Conservation (phyloP, 1,140 invertebrate species). For the Diorhabda carinulata region DNA sequence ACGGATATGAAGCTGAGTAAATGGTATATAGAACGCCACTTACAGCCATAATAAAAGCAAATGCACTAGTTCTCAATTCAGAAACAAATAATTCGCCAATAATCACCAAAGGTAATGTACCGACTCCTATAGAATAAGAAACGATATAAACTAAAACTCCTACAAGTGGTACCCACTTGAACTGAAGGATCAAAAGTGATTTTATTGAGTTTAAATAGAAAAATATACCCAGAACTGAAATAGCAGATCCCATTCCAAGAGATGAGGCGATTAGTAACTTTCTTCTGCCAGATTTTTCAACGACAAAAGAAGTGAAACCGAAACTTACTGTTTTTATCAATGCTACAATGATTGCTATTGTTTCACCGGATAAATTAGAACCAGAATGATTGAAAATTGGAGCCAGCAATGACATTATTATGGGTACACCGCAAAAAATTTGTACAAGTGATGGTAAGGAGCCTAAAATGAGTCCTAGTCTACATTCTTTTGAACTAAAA, state of each 20-base stretch:
- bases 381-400: slow-evolving; percentile 6
- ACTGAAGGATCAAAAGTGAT: slow-evolving; percentile 47
- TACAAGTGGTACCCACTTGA: slow-evolving; percentile 62
- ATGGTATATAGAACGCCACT: neutral
- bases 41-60: slow-evolving; percentile 56
- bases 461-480: slow-evolving; percentile 65
- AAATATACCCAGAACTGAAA: slow-evolving; percentile 56
- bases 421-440: slow-evolving; percentile 69
- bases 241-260: slow-evolving; percentile 55
- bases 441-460: slow-evolving; percentile 69
- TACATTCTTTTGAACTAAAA: slow-evolving; percentile 53
- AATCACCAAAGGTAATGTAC: slow-evolving; percentile 80
- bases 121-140: slow-evolving; percentile 69
- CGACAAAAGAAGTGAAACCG: slow-evolving; percentile 62
- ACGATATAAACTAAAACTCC: slow-evolving; percentile 65
- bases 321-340: slow-evolving; percentile 65
- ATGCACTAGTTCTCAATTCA: slow-evolving; percentile 70
- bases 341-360: slow-evolving; percentile 79
- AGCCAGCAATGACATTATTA: slow-evolving; percentile 7
- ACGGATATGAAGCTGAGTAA: neutral
- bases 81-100: slow-evolving; percentile 79
- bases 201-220: slow-evolving; percentile 55
- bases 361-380: slow-evolving; percentile 51
- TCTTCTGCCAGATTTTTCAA: slow-evolving; percentile 68
- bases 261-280: slow-evolving; percentile 67